Evolutionary conservation across 30 jellyfish, hydroid and myxozoan species (phyloP), one percentile per base, ranked within the genome.

Genomic region (Euphysa ruthae): DNA sequence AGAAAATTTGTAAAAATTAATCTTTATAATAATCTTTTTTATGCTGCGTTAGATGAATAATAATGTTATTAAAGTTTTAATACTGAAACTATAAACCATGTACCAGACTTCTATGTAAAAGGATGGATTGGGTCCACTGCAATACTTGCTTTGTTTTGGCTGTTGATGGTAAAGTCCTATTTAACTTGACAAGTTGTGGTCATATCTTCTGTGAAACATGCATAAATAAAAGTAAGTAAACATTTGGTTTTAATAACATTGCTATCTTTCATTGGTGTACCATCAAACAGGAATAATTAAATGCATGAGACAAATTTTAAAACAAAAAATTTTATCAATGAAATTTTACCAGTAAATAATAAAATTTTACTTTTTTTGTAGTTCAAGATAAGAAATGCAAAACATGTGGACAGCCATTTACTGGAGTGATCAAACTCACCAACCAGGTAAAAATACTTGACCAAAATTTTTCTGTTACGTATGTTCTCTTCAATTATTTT

Each of bases 71-170:
- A n/a, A n/a, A n/a, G n/a, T n/a, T n/a, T n/a, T n/a, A n/a, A n/a
- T n/a, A n/a, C n/a, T n/a, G n/a, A n/a, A n/a, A n/a, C n/a, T n/a
- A n/a, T n/a, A n/a, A n/a, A n/a, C n/a, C n/a, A n/a, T n/a, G n/a
- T n/a, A n/a, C n/a, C n/a, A n/a, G n/a, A n/a, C n/a, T n/a, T n/a
- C n/a, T n/a, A n/a, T n/a, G n/a, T n/a, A n/a, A n/a, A n/a, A n/a
- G n/a, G n/a, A 63, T 63, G 77, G 77, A 63, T 29, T 68, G 80
- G 80, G 54, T 68, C 6, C 80, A 68, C 49, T 68, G 80, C 77
- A 68, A 68, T 49, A 68, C 80, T 1, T 68, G 80, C 25, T 68
- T 68, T 68, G 32, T 28, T 23, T 22, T 68, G 32, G 43, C 80
- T 7, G 27, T 23, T 2, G 80, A 49, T 26, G 27, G 28, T 19